These are phyloP conservation scores for Rousettus leschenaultii DNA, from an alignment of 2,113 vertebrate genomes.

Conservation along the genomic window DNA sequence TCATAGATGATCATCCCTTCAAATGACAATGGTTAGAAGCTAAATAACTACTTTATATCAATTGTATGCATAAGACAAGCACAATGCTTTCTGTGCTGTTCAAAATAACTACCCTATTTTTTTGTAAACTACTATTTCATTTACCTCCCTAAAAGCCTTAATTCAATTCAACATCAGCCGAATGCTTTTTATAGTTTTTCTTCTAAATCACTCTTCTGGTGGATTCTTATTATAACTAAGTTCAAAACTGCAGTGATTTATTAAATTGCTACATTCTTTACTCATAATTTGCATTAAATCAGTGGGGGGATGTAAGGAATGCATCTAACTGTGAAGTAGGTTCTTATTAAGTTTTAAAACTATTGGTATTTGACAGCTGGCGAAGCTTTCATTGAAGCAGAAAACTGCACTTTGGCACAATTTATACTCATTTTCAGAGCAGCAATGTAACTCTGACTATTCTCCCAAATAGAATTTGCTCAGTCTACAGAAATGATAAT, in stretches of 20 bases:
- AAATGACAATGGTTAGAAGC: not conserved
- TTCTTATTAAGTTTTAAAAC: conserved; percentile 9
- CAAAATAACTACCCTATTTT: not conserved
- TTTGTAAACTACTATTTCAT: not conserved
- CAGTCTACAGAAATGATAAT: not conserved
- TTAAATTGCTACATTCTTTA: conserved; percentile 26
- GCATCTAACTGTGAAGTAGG: not conserved
- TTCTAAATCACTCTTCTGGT: conserved; percentile 18
- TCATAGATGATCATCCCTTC: not conserved
- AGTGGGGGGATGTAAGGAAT: not conserved
- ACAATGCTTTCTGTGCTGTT: not conserved
- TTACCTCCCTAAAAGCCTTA: conserved; percentile 9
- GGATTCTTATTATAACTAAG: not conserved
- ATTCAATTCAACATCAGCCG: conserved; percentile 3
- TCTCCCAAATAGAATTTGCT: not conserved
- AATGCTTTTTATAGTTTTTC: conserved; percentile 22
- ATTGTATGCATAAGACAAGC: not conserved
- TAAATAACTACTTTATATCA: not conserved
- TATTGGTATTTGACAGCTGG: conserved; percentile 8
- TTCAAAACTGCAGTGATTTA: conserved; percentile 47
- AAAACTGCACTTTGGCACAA: conserved; percentile 1
- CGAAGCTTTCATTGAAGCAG: not conserved
- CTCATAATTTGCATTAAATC: not conserved
- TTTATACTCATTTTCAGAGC: conserved; percentile 11
- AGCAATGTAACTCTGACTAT: not conserved